A percentile compares a stretch with the other conserved stretches of the same genome.
phyloP scores from a whole-genome alignment of 2,113 vertebrate genomes.

The Monarcha castaneiventris region DNA sequence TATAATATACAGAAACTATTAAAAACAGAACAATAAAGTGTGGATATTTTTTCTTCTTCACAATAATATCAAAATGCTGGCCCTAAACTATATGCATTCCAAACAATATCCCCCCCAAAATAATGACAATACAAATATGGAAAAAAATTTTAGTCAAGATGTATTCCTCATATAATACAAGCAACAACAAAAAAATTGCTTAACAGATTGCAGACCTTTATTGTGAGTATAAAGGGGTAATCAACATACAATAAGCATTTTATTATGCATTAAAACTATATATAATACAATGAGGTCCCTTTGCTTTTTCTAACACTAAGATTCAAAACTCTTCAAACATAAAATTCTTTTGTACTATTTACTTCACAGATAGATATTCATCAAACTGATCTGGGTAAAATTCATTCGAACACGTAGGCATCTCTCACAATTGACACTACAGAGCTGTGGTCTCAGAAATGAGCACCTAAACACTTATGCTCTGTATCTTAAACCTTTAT shows the following conservation, averaged over 20 bases:
- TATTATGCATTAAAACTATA: slow-evolving; percentile 65
- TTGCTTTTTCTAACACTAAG: slow-evolving; percentile 57
- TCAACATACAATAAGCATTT: slow-evolving; percentile 66
- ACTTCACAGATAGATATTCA: neutral
- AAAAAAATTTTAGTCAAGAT: slow-evolving; percentile 54
- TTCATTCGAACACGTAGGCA: neutral
- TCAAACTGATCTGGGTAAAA: neutral
- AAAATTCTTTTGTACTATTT: slow-evolving; percentile 33
- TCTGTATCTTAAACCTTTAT: slow-evolving; percentile 6
- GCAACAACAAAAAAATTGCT: slow-evolving; percentile 27
- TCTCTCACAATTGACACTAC: neutral
- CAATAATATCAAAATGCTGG: neutral
- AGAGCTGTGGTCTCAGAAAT: slow-evolving; percentile 10
- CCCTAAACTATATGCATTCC: neutral
- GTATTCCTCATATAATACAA: slow-evolving; percentile 18
- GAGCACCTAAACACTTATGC: neutral
- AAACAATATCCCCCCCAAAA: neutral
- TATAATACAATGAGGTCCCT: slow-evolving; percentile 52
- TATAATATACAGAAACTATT: neutral
- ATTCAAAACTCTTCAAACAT: slow-evolving; percentile 33
- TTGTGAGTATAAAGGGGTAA: slow-evolving; percentile 65
- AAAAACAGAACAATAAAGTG: neutral
- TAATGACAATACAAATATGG: slow-evolving; percentile 13
- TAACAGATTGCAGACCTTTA: slow-evolving; percentile 71
- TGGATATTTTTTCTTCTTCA: neutral